Conservation (phyloP, 2,888 invertebrate genomes). For the Spilarctia lutea region DNA sequence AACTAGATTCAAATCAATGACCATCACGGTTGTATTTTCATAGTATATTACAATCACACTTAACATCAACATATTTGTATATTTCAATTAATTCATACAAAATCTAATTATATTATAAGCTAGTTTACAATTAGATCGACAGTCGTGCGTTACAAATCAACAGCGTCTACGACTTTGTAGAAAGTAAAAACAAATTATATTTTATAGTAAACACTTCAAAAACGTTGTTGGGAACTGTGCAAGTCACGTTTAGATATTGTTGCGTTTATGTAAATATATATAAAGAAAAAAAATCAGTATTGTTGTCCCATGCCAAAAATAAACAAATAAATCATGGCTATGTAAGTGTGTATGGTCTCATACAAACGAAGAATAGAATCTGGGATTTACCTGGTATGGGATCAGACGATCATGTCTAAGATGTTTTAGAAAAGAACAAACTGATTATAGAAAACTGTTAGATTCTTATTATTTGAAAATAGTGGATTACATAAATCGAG, state of each 20-base stretch:
- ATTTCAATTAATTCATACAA: slow-evolving; percentile 82
- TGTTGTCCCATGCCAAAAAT: neutral
- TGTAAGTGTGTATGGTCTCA: neutral
- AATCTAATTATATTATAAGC: slow-evolving; percentile 78
- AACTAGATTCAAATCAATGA: slow-evolving; percentile 22
- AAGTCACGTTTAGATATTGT: slow-evolving; percentile 21
- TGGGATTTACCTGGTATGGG: no score
- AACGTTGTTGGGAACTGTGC: slow-evolving; percentile 51
- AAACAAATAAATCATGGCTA: neutral
- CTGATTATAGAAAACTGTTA: no score
- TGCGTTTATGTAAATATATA: slow-evolving; percentile 24
- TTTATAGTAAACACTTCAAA: slow-evolving; percentile 74
- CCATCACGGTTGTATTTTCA: slow-evolving; percentile 36
- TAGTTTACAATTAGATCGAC: slow-evolving; percentile 67
- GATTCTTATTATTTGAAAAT: no score
- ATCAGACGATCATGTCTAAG: no score
- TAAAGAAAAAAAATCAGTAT: no score
- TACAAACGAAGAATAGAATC: neutral
- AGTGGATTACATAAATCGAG: no score
- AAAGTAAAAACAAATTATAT: slow-evolving; percentile 54
- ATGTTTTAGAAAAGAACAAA: no score
- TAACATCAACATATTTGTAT: slow-evolving; percentile 72
- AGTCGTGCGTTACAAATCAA: slow-evolving; percentile 67
- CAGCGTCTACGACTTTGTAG: slow-evolving; percentile 41
- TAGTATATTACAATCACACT: slow-evolving; percentile 47